Base-by-base conservation (phyloP, 2,113 vertebrate genomes). In the Alosa alosa region DNA sequence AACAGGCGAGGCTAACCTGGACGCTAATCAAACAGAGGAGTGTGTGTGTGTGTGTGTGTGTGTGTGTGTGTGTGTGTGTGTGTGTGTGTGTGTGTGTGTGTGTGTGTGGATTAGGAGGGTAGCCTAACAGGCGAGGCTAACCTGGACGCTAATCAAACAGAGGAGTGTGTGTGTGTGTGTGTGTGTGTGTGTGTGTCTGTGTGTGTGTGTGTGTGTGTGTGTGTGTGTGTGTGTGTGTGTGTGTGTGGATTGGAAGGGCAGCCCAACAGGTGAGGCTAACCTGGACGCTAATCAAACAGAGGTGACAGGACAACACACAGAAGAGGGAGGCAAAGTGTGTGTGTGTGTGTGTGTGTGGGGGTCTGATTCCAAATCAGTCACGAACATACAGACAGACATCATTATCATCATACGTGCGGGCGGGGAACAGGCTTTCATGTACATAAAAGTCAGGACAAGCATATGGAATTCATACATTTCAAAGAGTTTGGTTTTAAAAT, bases 301-400 rank as follows among this genome's bases (percentile, higher is more conserved):
- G 1, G 55, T 60, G 55, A 60, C 55, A 22, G 55, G 4, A 60
- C 85, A 84, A 82, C 83, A 44, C 86, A 84, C 81, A 64, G 52
- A 86, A 78, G 39, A 84, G 64, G 83, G 25, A 86, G 49, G 0
- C 6, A 52, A 46, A 81, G 78, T 46, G 81, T 81, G 57, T 46
- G 46, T 6, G 41, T 44, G 41, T 44, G 41, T 44, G 41, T 44
- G 41, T 44, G n/a, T n/a, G n/a, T n/a, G 31, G 31, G 31, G 31
- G 31, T 44, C 72, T 78, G 72, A 78, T 41, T 78, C 31, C 72
- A 36, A n/a, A 49, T 83, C 47, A 78, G 25, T 39, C 31, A 39
- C 39, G 4, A 78, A 78, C 11, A 84, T 36, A 87, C 75, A 87
- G 72, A 83, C 68, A 78, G 10, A 39, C 55, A 39, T 5, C 72